phyloP scores from a whole-genome alignment of 2,113 vertebrate genomes.

The Takifugu bimaculatus region DNA sequence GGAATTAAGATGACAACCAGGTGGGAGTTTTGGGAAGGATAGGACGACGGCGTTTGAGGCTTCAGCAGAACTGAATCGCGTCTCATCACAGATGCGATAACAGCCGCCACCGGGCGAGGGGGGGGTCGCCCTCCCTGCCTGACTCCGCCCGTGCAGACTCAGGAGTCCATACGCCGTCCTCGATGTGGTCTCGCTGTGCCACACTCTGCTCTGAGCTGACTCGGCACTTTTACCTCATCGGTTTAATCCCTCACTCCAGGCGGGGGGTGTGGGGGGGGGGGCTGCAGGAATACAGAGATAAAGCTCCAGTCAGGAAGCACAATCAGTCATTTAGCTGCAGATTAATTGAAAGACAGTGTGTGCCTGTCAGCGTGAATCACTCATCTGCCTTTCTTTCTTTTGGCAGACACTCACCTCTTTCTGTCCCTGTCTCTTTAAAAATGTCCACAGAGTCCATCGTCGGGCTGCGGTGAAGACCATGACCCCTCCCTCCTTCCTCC shows the following conservation, averaged over 20 bases:
- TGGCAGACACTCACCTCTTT: slow-evolving; percentile 16
- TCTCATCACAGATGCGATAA: slow-evolving; percentile 29
- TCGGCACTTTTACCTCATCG: slow-evolving; percentile 43
- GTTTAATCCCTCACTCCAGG: slow-evolving; percentile 51
- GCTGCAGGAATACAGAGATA: slow-evolving; percentile 27
- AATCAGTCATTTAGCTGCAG: slow-evolving; percentile 7
- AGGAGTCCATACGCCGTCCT: slow-evolving; percentile 3
- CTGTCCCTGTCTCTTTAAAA: slow-evolving; percentile 3
- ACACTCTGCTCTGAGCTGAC: slow-evolving; percentile 35
- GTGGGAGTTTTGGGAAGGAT: slow-evolving; percentile 4
- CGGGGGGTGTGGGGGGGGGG: slow-evolving; percentile 16
- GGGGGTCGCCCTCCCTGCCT: neutral
- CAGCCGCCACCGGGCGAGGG: too few species aligned
- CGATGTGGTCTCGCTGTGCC: slow-evolving; percentile 35
- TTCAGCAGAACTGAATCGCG: slow-evolving; percentile 9
- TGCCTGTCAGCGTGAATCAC: slow-evolving; percentile 5
- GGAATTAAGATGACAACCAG: slow-evolving; percentile 3
- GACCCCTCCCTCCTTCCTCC: slow-evolving; percentile 53
- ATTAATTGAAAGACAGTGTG: slow-evolving; percentile 22
- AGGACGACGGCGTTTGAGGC: neutral
- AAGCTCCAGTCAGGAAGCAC: slow-evolving; percentile 7
- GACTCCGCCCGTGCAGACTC: slow-evolving; percentile 4
- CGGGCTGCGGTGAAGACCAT: slow-evolving; percentile 64
- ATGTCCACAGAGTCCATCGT: slow-evolving; percentile 47
- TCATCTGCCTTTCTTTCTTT: slow-evolving; percentile 23